Base-by-base conservation (phyloP, 2,113 vertebrate species). In the Manacus vitellinus region DNA sequence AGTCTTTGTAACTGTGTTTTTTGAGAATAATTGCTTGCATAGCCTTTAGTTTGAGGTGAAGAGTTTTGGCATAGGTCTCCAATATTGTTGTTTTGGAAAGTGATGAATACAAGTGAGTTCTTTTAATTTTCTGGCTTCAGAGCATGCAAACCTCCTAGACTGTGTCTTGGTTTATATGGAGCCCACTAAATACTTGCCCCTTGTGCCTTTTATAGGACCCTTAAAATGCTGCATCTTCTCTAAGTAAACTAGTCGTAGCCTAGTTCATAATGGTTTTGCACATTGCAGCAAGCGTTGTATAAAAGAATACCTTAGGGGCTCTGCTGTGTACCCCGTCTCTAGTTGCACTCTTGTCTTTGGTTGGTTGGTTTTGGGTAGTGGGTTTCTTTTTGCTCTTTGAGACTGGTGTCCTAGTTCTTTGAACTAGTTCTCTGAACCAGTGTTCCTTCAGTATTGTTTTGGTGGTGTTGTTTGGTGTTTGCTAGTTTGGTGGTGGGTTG, bases 391-490 rank as follows among this genome's bases (percentile, higher is more conserved):
- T 4, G 2, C 17, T 66, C 30, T 72, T 81, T 61, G 31, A 46
- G 23, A 30, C 14, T 63, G 6, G 8, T 2, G 1, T 62, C 28
- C 8, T 35, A 9, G 22, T 25, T 67, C 37, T 85, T 37, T 37
- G 31, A 94, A 79, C 4, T 58, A 19, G 21, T 35, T 86, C 65
- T 71, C 72, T 72, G 39, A 88, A 21, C 54, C 61, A 2, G 9
- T 59, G 19, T 91, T 81, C 9, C 22, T 78, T 24, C 19, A 24
- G 39, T 78, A 25, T 17, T 33, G 87, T 66, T 72, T 47, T 11
- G 21, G 46, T 85, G 46, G 4, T 72, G 87, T 59, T 52, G 74
- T 88, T 95, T 96, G 63, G 44, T 22, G 35, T 92, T 90, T 92
- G 31, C 30, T 84, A 14, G 56, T 86, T 74, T 61, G 47, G 58